Evolutionary conservation across 2,113 vertebrate species (phyloP).

Genomic region (Alosa alosa): DNA sequence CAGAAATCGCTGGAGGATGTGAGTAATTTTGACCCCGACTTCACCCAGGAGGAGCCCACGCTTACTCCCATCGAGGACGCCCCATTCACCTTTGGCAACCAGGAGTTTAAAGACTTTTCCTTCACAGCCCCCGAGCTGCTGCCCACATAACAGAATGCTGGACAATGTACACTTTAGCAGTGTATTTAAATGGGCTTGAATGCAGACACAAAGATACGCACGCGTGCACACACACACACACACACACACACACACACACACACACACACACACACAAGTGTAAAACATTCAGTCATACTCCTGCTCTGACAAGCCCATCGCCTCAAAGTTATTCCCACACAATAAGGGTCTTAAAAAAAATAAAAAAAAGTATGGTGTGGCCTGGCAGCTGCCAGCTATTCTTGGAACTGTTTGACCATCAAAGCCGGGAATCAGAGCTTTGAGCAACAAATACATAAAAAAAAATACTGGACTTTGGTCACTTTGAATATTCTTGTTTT

Average conservation of each 20-base stretch:
- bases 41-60: conserved; percentile 92
- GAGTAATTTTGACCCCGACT: conserved; percentile 98
- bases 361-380: not conserved
- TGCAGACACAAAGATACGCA: not conserved
- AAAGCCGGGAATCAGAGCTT: not conserved
- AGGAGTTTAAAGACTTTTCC: conserved; percentile 95
- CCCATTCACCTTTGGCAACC: conserved; percentile 85
- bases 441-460: not conserved
- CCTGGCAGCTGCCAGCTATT: not conserved
- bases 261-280: not conserved
- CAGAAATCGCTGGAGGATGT: conserved; percentile 96
- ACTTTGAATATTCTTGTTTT: not conserved
- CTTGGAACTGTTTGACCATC: not conserved
- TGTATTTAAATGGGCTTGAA: not conserved
- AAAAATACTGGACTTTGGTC: not conserved
- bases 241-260: conserved; percentile 11
- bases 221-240: not conserved
- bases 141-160: conserved; percentile 42
- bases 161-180: not conserved
- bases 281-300: not conserved
- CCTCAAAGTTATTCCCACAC: not conserved
- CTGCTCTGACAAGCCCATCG: not conserved
- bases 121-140: conserved; percentile 82
- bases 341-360: not conserved
- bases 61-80: conserved; percentile 93